A percentile compares a stretch with the other conserved stretches of the same genome.
Evolutionary conservation across 2,888 invertebrate species (phyloP).

Genomic region (Chironomus riparius): DNA sequence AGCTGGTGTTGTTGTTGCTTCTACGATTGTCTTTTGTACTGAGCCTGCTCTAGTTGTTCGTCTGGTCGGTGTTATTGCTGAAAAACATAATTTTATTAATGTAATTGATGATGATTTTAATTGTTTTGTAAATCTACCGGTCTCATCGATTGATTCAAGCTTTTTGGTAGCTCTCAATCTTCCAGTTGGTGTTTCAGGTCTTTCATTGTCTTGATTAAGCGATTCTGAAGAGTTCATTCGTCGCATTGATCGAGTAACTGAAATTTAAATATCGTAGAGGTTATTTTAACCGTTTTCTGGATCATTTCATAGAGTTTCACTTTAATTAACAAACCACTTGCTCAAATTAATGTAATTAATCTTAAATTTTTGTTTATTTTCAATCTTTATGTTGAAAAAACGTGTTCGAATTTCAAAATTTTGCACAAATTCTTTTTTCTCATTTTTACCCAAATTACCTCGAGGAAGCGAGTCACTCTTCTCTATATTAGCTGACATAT

Average conservation of each 20-base stretch:
- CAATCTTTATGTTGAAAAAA: not conserved
- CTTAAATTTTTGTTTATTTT: not conserved
- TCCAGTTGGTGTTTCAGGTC: not conserved
- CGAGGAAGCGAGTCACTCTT: not conserved
- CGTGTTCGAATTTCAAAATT: not conserved
- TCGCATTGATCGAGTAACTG: not conserved
- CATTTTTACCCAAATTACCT: not conserved
- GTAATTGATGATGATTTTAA: not conserved
- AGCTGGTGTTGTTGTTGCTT: not conserved
- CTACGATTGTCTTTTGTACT: not conserved
- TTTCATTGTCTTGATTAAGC: not conserved
- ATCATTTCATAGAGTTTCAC: not conserved
- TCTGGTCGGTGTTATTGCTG: not conserved
- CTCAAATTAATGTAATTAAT: not conserved
- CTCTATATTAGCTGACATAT: not conserved
- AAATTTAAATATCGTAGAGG: not conserved
- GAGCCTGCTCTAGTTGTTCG: not conserved
- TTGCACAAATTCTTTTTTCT: not conserved
- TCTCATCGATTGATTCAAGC: not conserved
- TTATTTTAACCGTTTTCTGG: not conserved
- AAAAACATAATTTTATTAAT: not conserved
- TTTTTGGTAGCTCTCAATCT: not conserved
- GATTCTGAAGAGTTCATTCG: constrained; percentile 5
- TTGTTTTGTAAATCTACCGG: not conserved
- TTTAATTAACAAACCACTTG: not conserved